Percentiles rank a stretch among this genome's conserved stretches.
Evolutionary conservation across 2,113 vertebrate genomes (phyloP).

Genomic region (Austrofundulus limnaeus): DNA sequence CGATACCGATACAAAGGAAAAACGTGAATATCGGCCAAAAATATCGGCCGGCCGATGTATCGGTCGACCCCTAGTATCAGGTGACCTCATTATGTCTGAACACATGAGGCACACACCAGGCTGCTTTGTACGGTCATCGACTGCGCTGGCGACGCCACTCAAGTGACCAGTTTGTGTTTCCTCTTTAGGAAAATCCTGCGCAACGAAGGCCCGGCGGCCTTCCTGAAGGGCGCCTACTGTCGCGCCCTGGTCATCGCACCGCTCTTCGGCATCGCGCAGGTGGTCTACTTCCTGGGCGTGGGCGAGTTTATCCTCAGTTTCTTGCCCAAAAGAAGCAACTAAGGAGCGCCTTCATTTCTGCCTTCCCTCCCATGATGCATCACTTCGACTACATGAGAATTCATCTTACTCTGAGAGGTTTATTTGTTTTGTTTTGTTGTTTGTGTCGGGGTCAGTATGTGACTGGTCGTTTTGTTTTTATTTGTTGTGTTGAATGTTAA

Average conservation of each 20-base stretch:
- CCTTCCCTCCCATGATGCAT: conserved; percentile 67
- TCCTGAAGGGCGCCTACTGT: conserved; percentile 98
- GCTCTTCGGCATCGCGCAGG: conserved; percentile 96
- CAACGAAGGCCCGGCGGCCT: conserved; percentile 90
- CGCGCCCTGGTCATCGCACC: conserved; percentile 97
- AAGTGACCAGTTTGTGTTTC: conserved; percentile 26
- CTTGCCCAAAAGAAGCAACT: conserved; percentile 81
- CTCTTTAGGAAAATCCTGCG: conserved; percentile 88
- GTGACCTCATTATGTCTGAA: conserved; percentile 77
- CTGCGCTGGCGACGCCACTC: neutral
- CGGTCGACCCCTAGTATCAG: no score
- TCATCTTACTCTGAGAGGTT: conserved; percentile 54
- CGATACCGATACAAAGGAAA: no score
- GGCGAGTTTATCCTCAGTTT: conserved; percentile 89
- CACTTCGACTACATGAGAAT: conserved; percentile 51
- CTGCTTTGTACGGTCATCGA: neutral
- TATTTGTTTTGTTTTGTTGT: neutral
- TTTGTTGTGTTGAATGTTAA: conserved; percentile 72
- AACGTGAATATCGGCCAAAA: no score
- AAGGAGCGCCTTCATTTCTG: conserved; percentile 61
- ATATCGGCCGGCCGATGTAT: no score
- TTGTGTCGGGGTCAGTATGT: conserved; percentile 28
- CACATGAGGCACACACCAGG: conserved; percentile 9
- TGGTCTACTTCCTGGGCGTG: conserved; percentile 96
- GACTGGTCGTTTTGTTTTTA: conserved; percentile 38